Percentiles rank a stretch among this genome's conserved stretches.
These are phyloP conservation scores for Periophthalmodon schlosseri DNA, from an alignment of 2,113 vertebrate genomes.

Conservation along the genomic window DNA sequence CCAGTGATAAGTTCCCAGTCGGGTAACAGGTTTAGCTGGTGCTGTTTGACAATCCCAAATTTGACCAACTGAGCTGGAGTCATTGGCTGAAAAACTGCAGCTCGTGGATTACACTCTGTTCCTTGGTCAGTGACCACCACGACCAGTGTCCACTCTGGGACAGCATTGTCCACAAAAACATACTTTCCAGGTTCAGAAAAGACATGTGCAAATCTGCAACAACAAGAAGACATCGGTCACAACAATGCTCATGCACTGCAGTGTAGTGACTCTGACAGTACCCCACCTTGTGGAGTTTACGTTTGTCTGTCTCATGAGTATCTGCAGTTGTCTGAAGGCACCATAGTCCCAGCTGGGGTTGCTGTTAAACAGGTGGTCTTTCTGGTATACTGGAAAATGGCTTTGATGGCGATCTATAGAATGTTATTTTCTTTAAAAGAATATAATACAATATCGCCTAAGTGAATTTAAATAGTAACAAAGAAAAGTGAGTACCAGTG, in stretches of 20 bases:
- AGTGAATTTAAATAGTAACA: background rate
- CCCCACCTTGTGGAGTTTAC: conserved; percentile 85
- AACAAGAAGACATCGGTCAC: background rate
- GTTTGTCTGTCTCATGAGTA: conserved; percentile 84
- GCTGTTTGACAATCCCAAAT: conserved; percentile 76
- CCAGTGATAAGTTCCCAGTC: conserved; percentile 86
- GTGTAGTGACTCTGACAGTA: background rate
- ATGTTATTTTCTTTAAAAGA: background rate
- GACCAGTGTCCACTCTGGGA: conserved; percentile 78
- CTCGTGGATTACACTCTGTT: conserved; percentile 72
- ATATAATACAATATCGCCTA: background rate
- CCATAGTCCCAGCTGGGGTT: conserved; percentile 92
- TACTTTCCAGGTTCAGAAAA: conserved; percentile 88
- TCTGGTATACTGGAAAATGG: conserved; percentile 91
- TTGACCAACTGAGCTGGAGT: conserved; percentile 84
- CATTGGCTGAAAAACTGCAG: conserved; percentile 82
- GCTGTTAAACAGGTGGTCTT: conserved; percentile 89
- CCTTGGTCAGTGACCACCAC: conserved; percentile 82
- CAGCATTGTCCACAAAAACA: conserved; percentile 82
- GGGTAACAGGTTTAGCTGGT: conserved; percentile 80
- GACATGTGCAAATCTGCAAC: conserved; percentile 86
- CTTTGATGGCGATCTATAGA: conserved; percentile 81
- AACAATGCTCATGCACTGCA: background rate
- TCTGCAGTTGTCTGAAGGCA: conserved; percentile 82
- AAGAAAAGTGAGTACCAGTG: conserved; percentile 71